These are phyloP conservation scores for Umimayanthus kanabou DNA, from an alignment of 92 coral and sea anemone species.

Conservation along the genomic window DNA sequence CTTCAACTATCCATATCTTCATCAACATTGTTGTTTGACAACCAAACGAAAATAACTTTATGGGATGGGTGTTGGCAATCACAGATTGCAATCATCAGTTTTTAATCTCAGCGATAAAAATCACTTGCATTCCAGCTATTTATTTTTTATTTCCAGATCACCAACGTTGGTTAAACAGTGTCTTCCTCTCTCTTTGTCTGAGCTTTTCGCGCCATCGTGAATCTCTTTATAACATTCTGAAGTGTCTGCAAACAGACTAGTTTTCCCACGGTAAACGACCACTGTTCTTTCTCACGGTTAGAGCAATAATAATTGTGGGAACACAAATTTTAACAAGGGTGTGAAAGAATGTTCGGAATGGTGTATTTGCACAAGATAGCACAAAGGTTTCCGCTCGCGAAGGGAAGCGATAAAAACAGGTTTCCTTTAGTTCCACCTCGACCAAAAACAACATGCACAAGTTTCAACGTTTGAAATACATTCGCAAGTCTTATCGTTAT, in stretches of 20 bases:
- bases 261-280: slow-evolving; percentile 37
- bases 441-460: background rate
- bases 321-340: slow-evolving; percentile 22
- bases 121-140: background rate
- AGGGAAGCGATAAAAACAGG: background rate
- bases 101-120: slow-evolving; percentile 32
- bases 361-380: slow-evolving; percentile 1
- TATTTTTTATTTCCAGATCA: slow-evolving; percentile 22
- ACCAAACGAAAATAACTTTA: background rate
- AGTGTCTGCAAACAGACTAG: slow-evolving; percentile 28
- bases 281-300: slow-evolving; percentile 36
- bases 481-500: background rate
- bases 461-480: background rate
- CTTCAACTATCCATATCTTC: background rate
- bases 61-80: slow-evolving; percentile 26
- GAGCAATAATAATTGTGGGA: slow-evolving; percentile 31
- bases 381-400: slow-evolving; percentile 2
- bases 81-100: slow-evolving; percentile 22
- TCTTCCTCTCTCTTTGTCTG: background rate
- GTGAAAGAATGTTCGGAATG: slow-evolving; percentile 24
- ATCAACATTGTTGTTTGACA: background rate
- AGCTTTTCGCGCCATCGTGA: slow-evolving; percentile 1
- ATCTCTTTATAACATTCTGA: slow-evolving; percentile 1
- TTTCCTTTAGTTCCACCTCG: slow-evolving; percentile 6
- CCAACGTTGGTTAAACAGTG: slow-evolving; percentile 3